These are phyloP conservation scores for Meteorus cinctellus DNA, from an alignment of 2,888 invertebrate genomes.

Conservation along the genomic window DNA sequence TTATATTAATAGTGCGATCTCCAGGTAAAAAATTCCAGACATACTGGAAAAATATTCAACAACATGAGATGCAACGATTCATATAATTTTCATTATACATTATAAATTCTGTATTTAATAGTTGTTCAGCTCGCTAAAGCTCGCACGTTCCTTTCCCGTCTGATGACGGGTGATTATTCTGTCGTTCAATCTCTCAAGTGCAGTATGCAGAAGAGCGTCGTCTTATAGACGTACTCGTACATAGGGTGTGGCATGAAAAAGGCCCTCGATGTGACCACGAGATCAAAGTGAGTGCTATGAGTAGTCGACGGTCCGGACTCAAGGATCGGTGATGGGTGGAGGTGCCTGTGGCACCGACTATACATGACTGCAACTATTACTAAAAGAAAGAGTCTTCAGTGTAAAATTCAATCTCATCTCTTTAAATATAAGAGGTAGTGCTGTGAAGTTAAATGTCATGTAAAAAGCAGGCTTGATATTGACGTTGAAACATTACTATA, in stretches of 20 bases:
- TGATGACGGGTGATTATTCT: slow-evolving; percentile 11
- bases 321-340: slow-evolving; percentile 43
- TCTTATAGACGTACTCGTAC: background rate
- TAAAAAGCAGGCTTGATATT: background rate
- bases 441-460: background rate
- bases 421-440: background rate
- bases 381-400: slow-evolving; percentile 40
- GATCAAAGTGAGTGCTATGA: slow-evolving; percentile 65
- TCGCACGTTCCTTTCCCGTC: background rate
- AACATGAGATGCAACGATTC: too few species aligned
- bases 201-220: slow-evolving; percentile 5
- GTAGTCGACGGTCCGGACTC: slow-evolving; percentile 42
- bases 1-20: too few species aligned
- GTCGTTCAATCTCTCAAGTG: slow-evolving; percentile 14
- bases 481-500: too few species aligned
- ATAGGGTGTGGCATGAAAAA: slow-evolving; percentile 55
- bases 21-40: too few species aligned
- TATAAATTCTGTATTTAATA: too few species aligned
- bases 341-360: slow-evolving; percentile 33
- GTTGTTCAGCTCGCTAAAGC: too few species aligned
- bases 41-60: too few species aligned
- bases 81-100: too few species aligned
- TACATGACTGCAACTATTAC: slow-evolving; percentile 44
- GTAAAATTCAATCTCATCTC: slow-evolving; percentile 37
- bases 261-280: slow-evolving; percentile 56